Conservation (phyloP, 2,113 vertebrate genomes). For the Anolis sagrei region DNA sequence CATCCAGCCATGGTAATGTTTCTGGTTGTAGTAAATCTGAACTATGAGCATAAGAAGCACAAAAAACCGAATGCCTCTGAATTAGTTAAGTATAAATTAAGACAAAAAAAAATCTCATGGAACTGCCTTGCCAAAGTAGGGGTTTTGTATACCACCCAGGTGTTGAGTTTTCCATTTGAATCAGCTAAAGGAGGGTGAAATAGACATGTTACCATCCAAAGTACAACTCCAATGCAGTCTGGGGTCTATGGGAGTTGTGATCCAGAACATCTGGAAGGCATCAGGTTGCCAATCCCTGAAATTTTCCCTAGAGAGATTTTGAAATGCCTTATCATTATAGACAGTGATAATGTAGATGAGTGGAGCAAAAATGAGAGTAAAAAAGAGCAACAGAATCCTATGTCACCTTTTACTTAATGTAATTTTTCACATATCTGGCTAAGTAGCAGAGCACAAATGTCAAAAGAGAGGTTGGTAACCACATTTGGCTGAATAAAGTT, state of each 20-base stretch:
- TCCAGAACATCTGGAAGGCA: neutral
- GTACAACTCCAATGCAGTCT: neutral
- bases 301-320: too few species aligned
- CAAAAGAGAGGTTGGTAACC: too few species aligned
- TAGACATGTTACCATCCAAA: neutral
- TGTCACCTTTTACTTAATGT: too few species aligned
- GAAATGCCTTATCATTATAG: too few species aligned
- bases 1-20: constrained; percentile 58
- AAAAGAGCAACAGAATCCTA: too few species aligned
- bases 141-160: constrained; percentile 1
- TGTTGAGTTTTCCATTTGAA: neutral
- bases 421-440: too few species aligned
- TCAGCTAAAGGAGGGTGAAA: too few species aligned
- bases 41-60: constrained; percentile 43
- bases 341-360: too few species aligned
- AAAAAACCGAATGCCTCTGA: constrained; percentile 5
- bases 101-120: neutral
- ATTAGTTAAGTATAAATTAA: constrained; percentile 49
- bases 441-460: too few species aligned
- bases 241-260: neutral
- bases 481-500: too few species aligned
- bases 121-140: neutral
- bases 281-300: too few species aligned
- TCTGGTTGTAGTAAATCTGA: constrained; percentile 48
- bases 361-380: too few species aligned